Evolutionary conservation across 2,113 vertebrate genomes (phyloP), one percentile per base, ranked within the genome.

Genomic region (Casuarius casuarius): DNA sequence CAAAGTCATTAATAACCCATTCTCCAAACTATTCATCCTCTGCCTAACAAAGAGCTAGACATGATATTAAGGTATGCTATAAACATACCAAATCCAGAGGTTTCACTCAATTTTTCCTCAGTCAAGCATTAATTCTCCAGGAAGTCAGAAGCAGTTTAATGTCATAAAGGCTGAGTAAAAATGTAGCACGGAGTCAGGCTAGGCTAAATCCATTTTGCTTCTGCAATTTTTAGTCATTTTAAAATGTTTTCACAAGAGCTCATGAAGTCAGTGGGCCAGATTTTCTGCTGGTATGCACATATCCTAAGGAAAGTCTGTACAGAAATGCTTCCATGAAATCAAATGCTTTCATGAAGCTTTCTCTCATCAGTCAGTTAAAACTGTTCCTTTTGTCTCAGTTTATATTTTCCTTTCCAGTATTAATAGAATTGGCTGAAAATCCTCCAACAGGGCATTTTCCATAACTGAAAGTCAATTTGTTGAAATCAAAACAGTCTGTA

Each of bases 361-460:
- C 61, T 44, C 49, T 91, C 6, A 5, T 91, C 70, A 87, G 31
- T 91, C 70, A 80, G 63, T 94, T 74, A 83, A 92, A 90, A 58
- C 21, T 46, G 35, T 72, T 89, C 58, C 48, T 89, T 84, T 80
- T 71, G 52, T 87, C 92, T 86, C 46, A 65, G 51, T 91, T 94
- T 63, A 8, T 83, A 10, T 38, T 91, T 81, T 42, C 65, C 48
- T 13, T 87, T 85, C 28, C 82, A 74, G 42, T 74, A 84, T 85
- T 96, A 95, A 85, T 28, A 90, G 71, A 74, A 90, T 31, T 73
- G 67, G 52, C 66, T 79, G 74, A 91, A 95, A 94, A 85, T 87
- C 62, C 52, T 67, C 52, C 40, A 94, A 49, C 31, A 46, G 42
- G n/a, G 63, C 46, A 82, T 61, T 88, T 94, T 84, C 92, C 61